Evolutionary conservation across 2,888 invertebrate species (phyloP).

Genomic region (Mesorhabditis spiculigera): DNA sequence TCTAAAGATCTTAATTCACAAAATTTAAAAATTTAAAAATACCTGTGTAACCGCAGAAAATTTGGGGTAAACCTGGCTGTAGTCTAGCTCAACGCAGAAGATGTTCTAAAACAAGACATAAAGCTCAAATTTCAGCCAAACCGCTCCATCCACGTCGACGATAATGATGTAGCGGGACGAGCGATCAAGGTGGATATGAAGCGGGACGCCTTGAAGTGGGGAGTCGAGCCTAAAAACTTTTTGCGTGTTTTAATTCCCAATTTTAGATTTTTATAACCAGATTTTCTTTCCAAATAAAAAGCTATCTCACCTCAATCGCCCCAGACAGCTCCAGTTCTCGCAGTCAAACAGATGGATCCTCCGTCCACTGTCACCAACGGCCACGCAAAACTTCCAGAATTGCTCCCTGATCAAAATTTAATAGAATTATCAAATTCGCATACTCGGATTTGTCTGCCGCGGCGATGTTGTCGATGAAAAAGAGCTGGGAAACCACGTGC

Average conservation of each 20-base stretch:
- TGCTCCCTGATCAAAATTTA: constrained; percentile 49
- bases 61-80: constrained; percentile 18
- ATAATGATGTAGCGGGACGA: constrained; percentile 81
- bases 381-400: constrained; percentile 63
- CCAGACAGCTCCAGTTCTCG: constrained; percentile 86
- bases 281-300: background rate
- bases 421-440: constrained; percentile 5
- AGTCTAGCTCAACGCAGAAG: constrained; percentile 69
- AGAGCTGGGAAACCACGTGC: constrained; percentile 35
- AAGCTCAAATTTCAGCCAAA: constrained; percentile 44
- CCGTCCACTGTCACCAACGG: constrained; percentile 64
- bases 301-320: constrained; percentile 38
- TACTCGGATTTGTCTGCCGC: constrained; percentile 18
- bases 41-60: constrained; percentile 30
- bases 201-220: background rate
- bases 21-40: background rate
- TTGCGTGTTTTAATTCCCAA: no score
- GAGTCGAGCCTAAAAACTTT: constrained; percentile 6
- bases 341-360: constrained; percentile 49
- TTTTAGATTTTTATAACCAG: background rate
- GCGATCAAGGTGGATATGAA: constrained; percentile 68
- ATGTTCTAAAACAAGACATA: constrained; percentile 64
- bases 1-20: constrained; percentile 5
- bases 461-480: constrained; percentile 47
- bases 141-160: constrained; percentile 80